Conservation (phyloP, 2,888 invertebrate species). For the Cyrtodaria siliqua region DNA sequence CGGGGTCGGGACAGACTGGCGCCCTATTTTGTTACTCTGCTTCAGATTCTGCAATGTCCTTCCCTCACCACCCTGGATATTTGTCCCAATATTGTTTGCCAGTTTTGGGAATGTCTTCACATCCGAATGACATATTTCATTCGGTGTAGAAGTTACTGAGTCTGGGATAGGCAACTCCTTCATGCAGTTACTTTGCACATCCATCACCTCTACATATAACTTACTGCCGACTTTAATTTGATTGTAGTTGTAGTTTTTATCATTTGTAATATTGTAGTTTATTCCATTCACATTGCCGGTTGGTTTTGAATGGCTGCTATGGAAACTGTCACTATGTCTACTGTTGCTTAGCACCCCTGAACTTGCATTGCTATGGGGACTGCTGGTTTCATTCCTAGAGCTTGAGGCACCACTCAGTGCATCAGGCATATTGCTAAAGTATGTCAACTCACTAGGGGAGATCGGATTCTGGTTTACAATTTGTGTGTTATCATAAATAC, state of each 20-base stretch:
- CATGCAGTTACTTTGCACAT: no score
- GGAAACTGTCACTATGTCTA: no score
- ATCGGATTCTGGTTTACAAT: neutral
- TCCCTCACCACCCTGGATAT: conserved; percentile 6
- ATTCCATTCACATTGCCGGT: conserved; percentile 5
- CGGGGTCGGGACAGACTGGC: conserved; percentile 63
- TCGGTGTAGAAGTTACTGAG: neutral
- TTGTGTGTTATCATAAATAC: conserved; percentile 8
- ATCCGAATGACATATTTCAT: conserved; percentile 41
- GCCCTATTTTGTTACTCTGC: conserved; percentile 39
- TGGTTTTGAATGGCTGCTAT: no score
- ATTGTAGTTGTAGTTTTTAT: conserved; percentile 44
- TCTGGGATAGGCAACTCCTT: no score
- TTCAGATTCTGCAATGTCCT: conserved; percentile 2
- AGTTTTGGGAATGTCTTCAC: conserved; percentile 34
- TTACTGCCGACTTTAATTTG: conserved; percentile 51
- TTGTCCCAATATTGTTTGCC: conserved; percentile 45
- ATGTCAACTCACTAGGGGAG: conserved; percentile 23
- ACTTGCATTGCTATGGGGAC: no score
- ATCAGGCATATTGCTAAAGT: conserved; percentile 29
- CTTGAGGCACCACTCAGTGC: neutral
- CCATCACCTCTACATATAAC: neutral
- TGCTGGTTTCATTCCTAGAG: conserved; percentile 5
- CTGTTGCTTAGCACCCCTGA: no score
- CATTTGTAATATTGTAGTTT: conserved; percentile 43